A percentile compares a stretch with the other conserved stretches of the same genome.
Evolutionary conservation across 2,797 vertebrate species (phyloP).

Genomic region (Tragopan temminckii): DNA sequence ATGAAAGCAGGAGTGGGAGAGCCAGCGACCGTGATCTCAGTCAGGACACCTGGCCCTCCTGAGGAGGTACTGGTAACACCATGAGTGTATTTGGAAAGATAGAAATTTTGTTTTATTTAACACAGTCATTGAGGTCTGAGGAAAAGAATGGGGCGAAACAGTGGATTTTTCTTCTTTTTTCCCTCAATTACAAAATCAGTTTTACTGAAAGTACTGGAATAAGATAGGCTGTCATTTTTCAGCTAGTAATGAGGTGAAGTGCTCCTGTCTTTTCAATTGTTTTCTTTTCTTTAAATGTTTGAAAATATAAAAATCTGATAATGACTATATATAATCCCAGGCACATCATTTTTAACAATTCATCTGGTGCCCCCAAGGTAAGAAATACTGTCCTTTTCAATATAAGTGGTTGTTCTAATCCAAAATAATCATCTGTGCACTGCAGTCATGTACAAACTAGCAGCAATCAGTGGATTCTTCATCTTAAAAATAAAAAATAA

Average conservation of each 20-base stretch:
- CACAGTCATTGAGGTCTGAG: not conserved
- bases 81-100: not conserved
- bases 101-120: not conserved
- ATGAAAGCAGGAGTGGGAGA: accelerated
- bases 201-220: not conserved
- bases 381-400: not conserved
- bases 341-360: not conserved
- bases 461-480: not conserved
- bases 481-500: not conserved
- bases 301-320: not conserved
- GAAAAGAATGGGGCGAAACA: not conserved
- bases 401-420: not conserved
- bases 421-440: not conserved
- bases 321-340: not conserved
- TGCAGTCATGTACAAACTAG: not conserved
- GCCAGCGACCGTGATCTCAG: not conserved
- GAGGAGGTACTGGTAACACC: not conserved
- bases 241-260: not conserved
- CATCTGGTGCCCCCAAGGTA: not conserved
- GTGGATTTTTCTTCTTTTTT: not conserved
- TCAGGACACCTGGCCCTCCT: not conserved
- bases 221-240: not conserved
- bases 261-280: not conserved
- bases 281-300: not conserved
- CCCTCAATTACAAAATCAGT: not conserved